Evolutionary conservation across 1,140 invertebrate species (phyloP).

Genomic region (Halyomorpha halys): DNA sequence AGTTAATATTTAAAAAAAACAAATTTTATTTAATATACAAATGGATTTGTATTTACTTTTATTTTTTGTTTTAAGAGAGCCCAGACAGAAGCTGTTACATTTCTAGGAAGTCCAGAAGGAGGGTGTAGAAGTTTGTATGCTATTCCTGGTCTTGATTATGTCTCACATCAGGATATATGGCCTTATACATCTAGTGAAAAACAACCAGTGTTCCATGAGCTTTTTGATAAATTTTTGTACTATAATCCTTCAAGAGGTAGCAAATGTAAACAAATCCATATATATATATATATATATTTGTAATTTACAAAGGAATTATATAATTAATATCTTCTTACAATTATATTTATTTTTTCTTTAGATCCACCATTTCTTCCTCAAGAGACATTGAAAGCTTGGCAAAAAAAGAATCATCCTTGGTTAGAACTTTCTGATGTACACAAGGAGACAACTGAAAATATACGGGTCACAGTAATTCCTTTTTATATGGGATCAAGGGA

Average conservation of each 20-base stretch:
- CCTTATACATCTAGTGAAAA: constrained; percentile 74
- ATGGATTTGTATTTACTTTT: constrained; percentile 5
- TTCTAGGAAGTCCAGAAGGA: constrained; percentile 89
- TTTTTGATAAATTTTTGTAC: constrained; percentile 91
- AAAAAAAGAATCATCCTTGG: constrained; percentile 96
- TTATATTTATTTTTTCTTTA: constrained; percentile 28
- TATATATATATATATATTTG: constrained; percentile 4
- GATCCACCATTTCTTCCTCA: constrained; percentile 79
- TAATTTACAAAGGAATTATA: not conserved
- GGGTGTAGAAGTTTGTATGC: constrained; percentile 86
- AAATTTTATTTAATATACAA: not conserved
- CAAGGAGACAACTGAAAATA: constrained; percentile 91
- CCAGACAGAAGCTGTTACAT: constrained; percentile 95
- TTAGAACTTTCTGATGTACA: constrained; percentile 94
- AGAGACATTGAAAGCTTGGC: constrained; percentile 88
- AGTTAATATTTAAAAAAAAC: not conserved
- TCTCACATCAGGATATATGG: constrained; percentile 89
- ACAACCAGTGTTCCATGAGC: constrained; percentile 79
- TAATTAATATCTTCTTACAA: not conserved
- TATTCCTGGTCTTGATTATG: constrained; percentile 91
- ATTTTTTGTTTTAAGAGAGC: constrained; percentile 54
- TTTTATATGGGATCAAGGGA: constrained; percentile 94
- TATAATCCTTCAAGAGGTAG: constrained; percentile 65
- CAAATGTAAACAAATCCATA: not conserved
- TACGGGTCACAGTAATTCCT: constrained; percentile 91